phyloP scores from a whole-genome alignment of 2,888 invertebrate genomes.

The Dryobota labecula region DNA sequence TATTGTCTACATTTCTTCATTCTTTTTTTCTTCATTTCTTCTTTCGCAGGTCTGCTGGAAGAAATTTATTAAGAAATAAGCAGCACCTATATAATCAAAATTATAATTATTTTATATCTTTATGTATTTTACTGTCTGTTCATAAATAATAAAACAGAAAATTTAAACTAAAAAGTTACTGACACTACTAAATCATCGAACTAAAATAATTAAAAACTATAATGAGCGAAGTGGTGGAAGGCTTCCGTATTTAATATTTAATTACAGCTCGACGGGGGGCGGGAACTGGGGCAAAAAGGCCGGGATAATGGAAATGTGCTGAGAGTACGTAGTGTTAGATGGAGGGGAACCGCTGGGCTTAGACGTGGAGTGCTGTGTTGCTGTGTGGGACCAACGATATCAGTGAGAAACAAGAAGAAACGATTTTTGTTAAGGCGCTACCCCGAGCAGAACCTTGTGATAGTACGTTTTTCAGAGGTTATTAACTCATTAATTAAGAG shows the following conservation, averaged over 20 bases:
- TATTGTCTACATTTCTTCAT: too few relatives aligned
- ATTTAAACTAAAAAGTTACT: neutral
- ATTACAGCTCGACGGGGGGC: slow-evolving; percentile 46
- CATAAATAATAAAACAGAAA: too few relatives aligned
- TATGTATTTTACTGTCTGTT: too few relatives aligned
- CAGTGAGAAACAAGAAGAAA: neutral
- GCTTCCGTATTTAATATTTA: slow-evolving; percentile 64
- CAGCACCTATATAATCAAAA: too few relatives aligned
- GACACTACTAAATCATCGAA: slow-evolving; percentile 4
- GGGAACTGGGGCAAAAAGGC: slow-evolving; percentile 43
- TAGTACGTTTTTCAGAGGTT: too few relatives aligned
- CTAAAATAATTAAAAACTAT: slow-evolving; percentile 64
- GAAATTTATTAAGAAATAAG: too few relatives aligned
- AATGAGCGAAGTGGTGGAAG: slow-evolving; percentile 49
- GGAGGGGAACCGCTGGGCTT: neutral
- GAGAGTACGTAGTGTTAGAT: slow-evolving; percentile 33
- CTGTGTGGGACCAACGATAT: slow-evolving; percentile 5
- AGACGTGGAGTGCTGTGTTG: slow-evolving; percentile 11
- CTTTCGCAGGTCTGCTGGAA: too few relatives aligned
- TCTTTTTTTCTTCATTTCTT: too few relatives aligned
- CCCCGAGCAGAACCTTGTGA: too few relatives aligned
- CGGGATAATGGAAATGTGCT: slow-evolving; percentile 55
- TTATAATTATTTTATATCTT: too few relatives aligned
- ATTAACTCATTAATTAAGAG: too few relatives aligned
- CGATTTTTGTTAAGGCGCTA: too few relatives aligned